These are phyloP conservation scores for Heliconius ismenius DNA, from an alignment of 2,888 invertebrate species.

Conservation along the genomic window DNA sequence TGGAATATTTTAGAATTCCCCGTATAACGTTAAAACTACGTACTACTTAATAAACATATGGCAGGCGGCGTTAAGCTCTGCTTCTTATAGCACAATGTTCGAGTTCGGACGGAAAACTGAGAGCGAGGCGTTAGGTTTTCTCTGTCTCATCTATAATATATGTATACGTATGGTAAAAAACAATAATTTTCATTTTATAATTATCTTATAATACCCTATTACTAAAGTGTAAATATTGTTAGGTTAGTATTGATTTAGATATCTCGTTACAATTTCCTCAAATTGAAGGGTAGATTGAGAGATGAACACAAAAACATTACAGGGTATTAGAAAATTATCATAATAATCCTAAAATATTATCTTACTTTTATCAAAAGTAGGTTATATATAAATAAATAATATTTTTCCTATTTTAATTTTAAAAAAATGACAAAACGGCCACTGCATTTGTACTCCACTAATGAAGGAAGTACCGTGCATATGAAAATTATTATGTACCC, in stretches of 20 bases:
- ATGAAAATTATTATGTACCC: background rate
- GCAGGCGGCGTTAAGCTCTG: background rate
- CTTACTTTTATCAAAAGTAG: background rate
- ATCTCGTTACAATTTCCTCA: background rate
- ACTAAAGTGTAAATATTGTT: no score
- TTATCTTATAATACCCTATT: no score
- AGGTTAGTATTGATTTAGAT: background rate
- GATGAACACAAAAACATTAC: background rate
- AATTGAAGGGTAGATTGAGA: background rate
- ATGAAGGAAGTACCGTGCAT: conserved; percentile 10
- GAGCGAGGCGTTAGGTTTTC: no score
- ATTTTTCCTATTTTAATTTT: background rate
- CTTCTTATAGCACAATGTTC: no score
- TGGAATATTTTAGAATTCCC: conserved; percentile 9
- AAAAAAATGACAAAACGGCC: background rate
- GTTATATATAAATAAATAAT: background rate
- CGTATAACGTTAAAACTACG: background rate
- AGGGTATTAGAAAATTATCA: background rate
- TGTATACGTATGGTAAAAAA: background rate
- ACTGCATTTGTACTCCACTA: background rate
- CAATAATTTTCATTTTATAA: background rate
- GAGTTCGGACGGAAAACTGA: no score
- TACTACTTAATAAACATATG: background rate
- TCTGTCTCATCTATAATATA: no score
- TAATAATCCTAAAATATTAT: background rate